A percentile compares a stretch with the other conserved stretches of the same genome.
Evolutionary conservation across 2,113 vertebrate genomes (phyloP).

Genomic region (Syngnathus typhle): DNA sequence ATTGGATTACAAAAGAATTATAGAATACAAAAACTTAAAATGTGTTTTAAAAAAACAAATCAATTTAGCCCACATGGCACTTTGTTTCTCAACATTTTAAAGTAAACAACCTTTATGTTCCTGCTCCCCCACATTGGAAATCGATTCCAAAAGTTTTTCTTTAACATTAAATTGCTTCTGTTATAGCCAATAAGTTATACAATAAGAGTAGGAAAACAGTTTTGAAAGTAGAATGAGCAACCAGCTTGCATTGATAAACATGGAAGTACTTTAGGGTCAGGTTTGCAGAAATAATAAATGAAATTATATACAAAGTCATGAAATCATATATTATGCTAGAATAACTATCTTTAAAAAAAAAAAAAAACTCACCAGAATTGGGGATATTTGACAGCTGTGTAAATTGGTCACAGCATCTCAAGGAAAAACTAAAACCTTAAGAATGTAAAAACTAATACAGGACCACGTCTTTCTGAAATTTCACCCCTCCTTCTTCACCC

Average conservation of each 20-base stretch:
- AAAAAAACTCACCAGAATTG: neutral
- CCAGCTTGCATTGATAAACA: conserved; percentile 27
- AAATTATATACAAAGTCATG: conserved; percentile 64
- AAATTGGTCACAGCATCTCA: neutral
- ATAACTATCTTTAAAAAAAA: conserved; percentile 15
- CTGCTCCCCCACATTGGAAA: conserved; percentile 8
- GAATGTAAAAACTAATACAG: neutral
- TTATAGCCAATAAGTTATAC: conserved; percentile 14
- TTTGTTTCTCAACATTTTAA: conserved; percentile 8
- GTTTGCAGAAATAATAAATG: conserved; percentile 41
- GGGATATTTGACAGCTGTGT: conserved; percentile 14
- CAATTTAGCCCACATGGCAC: neutral
- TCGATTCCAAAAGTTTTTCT: conserved; percentile 16
- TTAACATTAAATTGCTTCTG: conserved; percentile 44
- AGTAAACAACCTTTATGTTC: neutral
- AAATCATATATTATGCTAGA: conserved; percentile 36
- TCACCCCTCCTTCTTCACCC: neutral
- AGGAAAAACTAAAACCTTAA: neutral
- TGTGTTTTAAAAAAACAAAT: conserved; percentile 14
- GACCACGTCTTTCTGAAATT: neutral
- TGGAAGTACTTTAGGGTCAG: conserved; percentile 25
- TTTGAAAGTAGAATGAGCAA: conserved; percentile 19
- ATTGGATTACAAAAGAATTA: conserved; percentile 17
- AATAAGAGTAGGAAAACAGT: conserved; percentile 6
- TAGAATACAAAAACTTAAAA: conserved; percentile 12